phyloP scores from a whole-genome alignment of 2,113 vertebrate genomes.

The Empidonax alnorum region DNA sequence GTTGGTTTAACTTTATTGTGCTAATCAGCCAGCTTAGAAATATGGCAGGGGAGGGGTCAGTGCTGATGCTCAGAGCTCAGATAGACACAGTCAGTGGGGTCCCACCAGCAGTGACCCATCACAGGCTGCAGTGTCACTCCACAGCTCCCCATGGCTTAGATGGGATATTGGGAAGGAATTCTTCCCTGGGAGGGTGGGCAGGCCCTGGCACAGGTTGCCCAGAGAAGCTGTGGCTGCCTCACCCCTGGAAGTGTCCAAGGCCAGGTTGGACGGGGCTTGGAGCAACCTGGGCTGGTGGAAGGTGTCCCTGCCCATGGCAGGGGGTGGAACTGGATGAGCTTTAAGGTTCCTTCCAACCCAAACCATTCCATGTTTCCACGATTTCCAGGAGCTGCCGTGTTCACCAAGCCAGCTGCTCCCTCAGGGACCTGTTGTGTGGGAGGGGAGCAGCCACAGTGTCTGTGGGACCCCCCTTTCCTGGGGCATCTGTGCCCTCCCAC shows the following conservation, averaged over 20 bases:
- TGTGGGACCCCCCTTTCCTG: not conserved
- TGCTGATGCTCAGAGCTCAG: not conserved
- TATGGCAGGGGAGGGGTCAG: not conserved
- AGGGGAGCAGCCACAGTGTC: not conserved
- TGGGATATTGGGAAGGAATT: not conserved
- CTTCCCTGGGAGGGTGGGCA: accelerated
- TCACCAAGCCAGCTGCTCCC: not conserved
- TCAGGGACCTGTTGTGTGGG: accelerated
- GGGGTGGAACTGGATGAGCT: not conserved
- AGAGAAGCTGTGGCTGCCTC: not conserved
- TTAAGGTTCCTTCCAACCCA: not conserved
- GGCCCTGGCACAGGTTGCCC: not conserved
- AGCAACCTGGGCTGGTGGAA: not conserved
- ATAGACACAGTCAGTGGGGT: not conserved
- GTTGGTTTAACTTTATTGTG: not conserved
- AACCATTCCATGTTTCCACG: not conserved
- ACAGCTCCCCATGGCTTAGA: not conserved
- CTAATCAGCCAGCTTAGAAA: not conserved
- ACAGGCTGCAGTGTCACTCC: not conserved
- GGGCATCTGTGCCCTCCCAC: not conserved
- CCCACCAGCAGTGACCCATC: not conserved
- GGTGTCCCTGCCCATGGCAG: not conserved
- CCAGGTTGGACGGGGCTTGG: not conserved
- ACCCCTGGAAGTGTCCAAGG: not conserved
- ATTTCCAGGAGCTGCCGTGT: not conserved